Conservation (phyloP, 2,888 invertebrate genomes). For the Abrostola tripartita region DNA sequence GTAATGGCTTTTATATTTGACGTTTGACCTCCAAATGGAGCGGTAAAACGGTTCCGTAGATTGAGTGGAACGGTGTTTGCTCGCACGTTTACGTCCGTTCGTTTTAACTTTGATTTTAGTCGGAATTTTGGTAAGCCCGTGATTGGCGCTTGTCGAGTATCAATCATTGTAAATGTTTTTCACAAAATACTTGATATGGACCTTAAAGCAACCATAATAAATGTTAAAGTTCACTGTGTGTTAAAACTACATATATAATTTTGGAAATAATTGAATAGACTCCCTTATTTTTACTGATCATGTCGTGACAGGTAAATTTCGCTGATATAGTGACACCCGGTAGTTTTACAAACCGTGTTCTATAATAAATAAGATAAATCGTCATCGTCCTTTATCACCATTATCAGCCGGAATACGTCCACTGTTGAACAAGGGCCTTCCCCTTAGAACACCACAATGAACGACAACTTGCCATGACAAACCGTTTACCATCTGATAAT, state of each 20-base stretch:
- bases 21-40: slow-evolving; percentile 49
- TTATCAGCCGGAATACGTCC: too few relatives aligned
- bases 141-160: slow-evolving; percentile 20
- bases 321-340: too few relatives aligned
- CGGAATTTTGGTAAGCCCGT: not conserved
- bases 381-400: too few relatives aligned
- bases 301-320: not conserved
- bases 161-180: not conserved
- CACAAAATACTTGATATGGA: not conserved
- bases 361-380: too few relatives aligned
- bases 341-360: too few relatives aligned
- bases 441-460: too few relatives aligned
- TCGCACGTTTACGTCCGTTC: slow-evolving; percentile 22
- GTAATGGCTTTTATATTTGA: slow-evolving; percentile 60
- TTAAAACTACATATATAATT: not conserved
- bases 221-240: not conserved
- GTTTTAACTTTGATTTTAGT: slow-evolving; percentile 28
- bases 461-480: too few relatives aligned
- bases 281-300: not conserved
- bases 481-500: too few relatives aligned
- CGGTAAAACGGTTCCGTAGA: slow-evolving; percentile 39
- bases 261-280: not conserved
- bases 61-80: slow-evolving; percentile 40
- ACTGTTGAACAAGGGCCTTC: too few relatives aligned
- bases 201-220: not conserved